These are phyloP conservation scores for Scaptomyza flava DNA, from an alignment of 2,888 invertebrate species.

Conservation along the genomic window DNA sequence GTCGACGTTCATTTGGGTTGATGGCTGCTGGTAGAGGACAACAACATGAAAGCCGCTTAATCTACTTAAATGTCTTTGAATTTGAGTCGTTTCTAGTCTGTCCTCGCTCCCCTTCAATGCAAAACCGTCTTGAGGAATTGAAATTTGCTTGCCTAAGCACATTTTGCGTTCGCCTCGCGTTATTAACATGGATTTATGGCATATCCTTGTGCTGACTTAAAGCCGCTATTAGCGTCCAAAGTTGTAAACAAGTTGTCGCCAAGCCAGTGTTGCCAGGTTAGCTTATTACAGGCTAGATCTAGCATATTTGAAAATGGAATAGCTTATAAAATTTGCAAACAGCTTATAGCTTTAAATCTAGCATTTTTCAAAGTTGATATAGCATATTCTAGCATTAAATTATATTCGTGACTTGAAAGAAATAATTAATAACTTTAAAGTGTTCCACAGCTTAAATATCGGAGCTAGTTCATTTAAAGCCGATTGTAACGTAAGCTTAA, in stretches of 20 bases:
- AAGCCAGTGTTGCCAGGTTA: too few species aligned
- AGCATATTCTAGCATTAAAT: too few species aligned
- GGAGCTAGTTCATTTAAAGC: too few species aligned
- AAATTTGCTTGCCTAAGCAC: conserved; percentile 47
- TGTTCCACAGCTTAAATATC: too few species aligned
- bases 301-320: too few species aligned
- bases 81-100: conserved; percentile 42
- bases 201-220: conserved; percentile 69
- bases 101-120: not conserved
- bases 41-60: conserved; percentile 77
- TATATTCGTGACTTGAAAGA: too few species aligned
- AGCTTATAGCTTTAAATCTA: too few species aligned
- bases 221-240: conserved; percentile 68
- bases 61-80: conserved; percentile 80
- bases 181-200: conserved; percentile 79
- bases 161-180: conserved; percentile 42
- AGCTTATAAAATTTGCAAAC: too few species aligned
- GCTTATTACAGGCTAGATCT: too few species aligned
- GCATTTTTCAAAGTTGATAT: too few species aligned
- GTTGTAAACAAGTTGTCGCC: conserved; percentile 67
- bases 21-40: conserved; percentile 41
- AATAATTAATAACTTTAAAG: too few species aligned
- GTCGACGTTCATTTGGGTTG: conserved; percentile 79
- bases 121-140: conserved; percentile 19
- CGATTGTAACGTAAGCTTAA: too few species aligned